Base-by-base conservation (phyloP, 2,888 invertebrate genomes). In the Tubulanus polymorphus region DNA sequence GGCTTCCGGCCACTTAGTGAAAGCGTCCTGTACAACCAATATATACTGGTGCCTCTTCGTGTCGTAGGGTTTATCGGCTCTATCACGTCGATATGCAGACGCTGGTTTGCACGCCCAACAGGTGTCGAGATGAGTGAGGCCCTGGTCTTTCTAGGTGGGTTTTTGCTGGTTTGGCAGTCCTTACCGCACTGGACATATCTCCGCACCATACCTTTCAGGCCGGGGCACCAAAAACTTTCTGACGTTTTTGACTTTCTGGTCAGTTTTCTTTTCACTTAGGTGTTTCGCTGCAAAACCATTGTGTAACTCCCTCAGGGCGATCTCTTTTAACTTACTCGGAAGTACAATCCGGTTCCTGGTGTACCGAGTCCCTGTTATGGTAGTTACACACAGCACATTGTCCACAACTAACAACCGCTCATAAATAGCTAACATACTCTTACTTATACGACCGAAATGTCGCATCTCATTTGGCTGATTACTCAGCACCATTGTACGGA, bases 1-100 rank as follows among this genome's bases (percentile, higher is more conserved):
- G 15, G 41, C 41, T 15, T 41, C 41, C 6, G 41, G 41, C 41
- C 41, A 41, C 41, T 41, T 41, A 3, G 48, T 41, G 41, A 41
- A 41, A 15, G 41, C 41, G 23, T 41, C 41, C 15, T 41, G 20
- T 8, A 41, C 15, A 5, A 41, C 41, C 41, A 41, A 20, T 8
- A 41, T 41, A 23, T 41, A 41, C 6, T 23, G 41, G 15, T 41
- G 6, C 41, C 41, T 15, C 15, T 41, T 15, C 15, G 18, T 15
- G 41, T 20, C 3, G 41, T 18, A 8, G 41, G 41, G 41, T 41
- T 41, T 8, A 41, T 41, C 3, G 41, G 41, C 41, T 23, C 41
- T 5, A 41, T 23, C 20, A 41, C 18, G 15, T 41, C 41, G 15
- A 41, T 41, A 23, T 41, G 41, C 6, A 41, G 15, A 18, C 41